Evolutionary conservation across 2,797 vertebrate species (phyloP).

Genomic region (Vipera ursinii): DNA sequence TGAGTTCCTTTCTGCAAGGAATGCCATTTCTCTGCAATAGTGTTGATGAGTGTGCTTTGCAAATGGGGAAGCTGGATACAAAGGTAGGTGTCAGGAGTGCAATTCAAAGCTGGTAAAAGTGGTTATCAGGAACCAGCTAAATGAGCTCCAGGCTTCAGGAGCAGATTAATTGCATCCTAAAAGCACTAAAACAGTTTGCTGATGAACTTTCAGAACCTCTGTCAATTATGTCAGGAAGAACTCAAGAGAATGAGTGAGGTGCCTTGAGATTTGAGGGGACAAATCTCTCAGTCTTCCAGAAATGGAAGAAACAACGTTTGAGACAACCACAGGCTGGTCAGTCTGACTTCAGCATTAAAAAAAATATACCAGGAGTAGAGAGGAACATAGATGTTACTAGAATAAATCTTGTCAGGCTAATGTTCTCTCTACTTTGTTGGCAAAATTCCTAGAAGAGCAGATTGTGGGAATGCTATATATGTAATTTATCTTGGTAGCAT

Average conservation of each 20-base stretch:
- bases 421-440: background rate
- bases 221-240: background rate
- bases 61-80: slow-evolving; percentile 25
- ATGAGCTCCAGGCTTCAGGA: background rate
- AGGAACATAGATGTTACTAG: background rate
- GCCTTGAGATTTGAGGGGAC: background rate
- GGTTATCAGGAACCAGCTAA: background rate
- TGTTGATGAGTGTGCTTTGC: slow-evolving; percentile 37
- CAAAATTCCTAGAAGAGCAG: background rate
- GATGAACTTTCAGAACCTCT: background rate
- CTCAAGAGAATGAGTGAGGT: background rate
- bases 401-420: background rate
- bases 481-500: slow-evolving; percentile 38
- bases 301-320: background rate
- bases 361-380: background rate
- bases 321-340: background rate
- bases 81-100: background rate
- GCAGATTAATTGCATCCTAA: background rate
- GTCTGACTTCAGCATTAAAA: background rate
- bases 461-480: slow-evolving; percentile 22
- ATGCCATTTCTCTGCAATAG: slow-evolving; percentile 52
- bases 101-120: background rate
- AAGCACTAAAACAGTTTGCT: background rate
- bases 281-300: background rate
- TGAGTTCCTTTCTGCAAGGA: slow-evolving; percentile 55